Base-by-base conservation (phyloP, 2,888 invertebrate genomes). In the Gandaritis pyraliata region DNA sequence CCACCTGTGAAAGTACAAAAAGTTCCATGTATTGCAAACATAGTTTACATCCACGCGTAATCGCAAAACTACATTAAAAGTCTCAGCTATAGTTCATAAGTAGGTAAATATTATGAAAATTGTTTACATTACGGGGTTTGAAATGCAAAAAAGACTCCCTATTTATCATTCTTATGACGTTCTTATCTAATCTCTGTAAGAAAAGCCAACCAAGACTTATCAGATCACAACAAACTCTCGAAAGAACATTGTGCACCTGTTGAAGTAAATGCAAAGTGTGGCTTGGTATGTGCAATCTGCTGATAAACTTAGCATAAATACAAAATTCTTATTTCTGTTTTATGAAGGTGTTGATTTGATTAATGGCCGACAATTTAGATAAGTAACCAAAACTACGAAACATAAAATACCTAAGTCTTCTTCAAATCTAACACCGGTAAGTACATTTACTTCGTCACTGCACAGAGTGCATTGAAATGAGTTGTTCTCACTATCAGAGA, bases 1-100 rank as follows among this genome's bases (percentile, higher is more conserved):
- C 94, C 94, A 95, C 94, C 95, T 95, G 86, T 33, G 58, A 55
- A 63, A 3, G 67, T 69, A 74, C 36, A 65, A 58, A 63, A 54
- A 23, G 10, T 12, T 60, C 53, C 39, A 50, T 60, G 36, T 63
- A 61, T 46, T 13, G 6, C 6, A 29, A 46, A 29, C 2, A 23
- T 10, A 18, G 1, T 8, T 33, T 33, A 10, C 5, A 33, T 2
- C 33, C 8, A 2, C 33, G 8, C 33, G 33, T 8, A 23, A 33
- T 33, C 33, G 23, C 23, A 23, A 23, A 23, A 33, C 8, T 2
- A 33, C 33, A 33, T 8, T 11, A 33, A 33, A 6, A 23, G 23
- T 23, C 23, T 23, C 23, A 33, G 33, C 10, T 33, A 23, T 23
- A 23, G 23, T 23, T 23, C 6, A 23, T 23, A 23, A 23, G 23